Conservation (phyloP, 2,113 vertebrate genomes). For the Bos indicus region DNA sequence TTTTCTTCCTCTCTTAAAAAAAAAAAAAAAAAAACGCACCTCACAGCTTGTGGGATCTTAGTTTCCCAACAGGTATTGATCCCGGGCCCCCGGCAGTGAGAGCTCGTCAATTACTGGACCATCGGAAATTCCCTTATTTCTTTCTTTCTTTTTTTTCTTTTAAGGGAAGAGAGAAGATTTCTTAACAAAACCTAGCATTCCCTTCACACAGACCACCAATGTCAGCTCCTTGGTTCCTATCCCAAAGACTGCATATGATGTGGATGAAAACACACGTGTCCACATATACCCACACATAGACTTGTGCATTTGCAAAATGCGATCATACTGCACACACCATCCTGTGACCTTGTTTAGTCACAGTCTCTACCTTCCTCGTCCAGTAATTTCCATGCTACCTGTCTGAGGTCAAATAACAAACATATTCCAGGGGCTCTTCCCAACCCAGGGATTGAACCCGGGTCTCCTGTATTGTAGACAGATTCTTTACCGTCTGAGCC, state of each 20-base stretch:
- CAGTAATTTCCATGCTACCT: not conserved
- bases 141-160: not conserved
- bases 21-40: not conserved
- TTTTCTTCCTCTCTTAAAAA: not conserved
- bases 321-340: not conserved
- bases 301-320: not conserved
- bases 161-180: not conserved
- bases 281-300: not conserved
- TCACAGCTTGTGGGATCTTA: not conserved
- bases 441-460: not conserved
- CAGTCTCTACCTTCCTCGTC: not conserved
- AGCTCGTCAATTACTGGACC: not conserved
- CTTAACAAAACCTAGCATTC: not conserved
- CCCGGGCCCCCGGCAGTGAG: not conserved
- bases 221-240: not conserved
- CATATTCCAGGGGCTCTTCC: not conserved
- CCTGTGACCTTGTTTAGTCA: too few relatives aligned
- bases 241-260: not conserved
- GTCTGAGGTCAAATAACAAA: not conserved
- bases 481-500: not conserved
- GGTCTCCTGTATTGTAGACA: not conserved
- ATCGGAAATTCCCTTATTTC: not conserved
- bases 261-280: not conserved
- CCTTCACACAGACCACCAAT: not conserved
- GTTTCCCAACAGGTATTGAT: not conserved